Percentiles rank a stretch among this genome's conserved stretches.
Conservation (phyloP, 1,140 invertebrate genomes). For the Leucophenga varia region DNA sequence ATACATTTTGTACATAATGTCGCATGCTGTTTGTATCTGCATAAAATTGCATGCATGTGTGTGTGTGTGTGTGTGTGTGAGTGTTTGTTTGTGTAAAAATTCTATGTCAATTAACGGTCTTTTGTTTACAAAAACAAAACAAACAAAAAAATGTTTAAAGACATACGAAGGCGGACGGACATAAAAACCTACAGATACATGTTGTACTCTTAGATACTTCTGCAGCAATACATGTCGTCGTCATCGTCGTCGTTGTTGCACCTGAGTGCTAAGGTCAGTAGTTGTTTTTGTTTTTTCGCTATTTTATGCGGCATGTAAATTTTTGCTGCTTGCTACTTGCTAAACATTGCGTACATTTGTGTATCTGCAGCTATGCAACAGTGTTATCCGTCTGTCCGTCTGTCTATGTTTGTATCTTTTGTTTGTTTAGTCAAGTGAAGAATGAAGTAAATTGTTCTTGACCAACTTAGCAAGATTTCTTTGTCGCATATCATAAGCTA, state of each 20-base stretch:
- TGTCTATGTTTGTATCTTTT: constrained; percentile 20
- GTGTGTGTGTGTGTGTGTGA: constrained; percentile 1
- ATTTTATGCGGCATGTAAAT: no score
- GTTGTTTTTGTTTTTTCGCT: no score
- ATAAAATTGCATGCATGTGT: no score
- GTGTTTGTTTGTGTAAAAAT: constrained; percentile 22
- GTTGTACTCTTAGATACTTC: constrained; percentile 17
- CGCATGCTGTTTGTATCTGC: no score
- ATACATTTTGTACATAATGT: no score
- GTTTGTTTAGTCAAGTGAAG: constrained; percentile 35
- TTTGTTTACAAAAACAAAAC: constrained; percentile 34
- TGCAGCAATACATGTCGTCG: no score
- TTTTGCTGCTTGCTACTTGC: no score
- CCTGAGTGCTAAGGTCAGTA: constrained; percentile 39
- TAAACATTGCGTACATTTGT: constrained; percentile 3
- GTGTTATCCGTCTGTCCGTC: not conserved
- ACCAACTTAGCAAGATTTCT: no score
- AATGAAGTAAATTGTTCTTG: no score
- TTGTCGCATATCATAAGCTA: no score
- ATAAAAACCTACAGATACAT: constrained; percentile 16
- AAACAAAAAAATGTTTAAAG: constrained; percentile 8
- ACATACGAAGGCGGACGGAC: no score
- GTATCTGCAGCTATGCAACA: not conserved
- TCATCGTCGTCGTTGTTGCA: constrained; percentile 11
- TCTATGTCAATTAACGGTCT: constrained; percentile 52